phyloP scores from a whole-genome alignment of 2,888 invertebrate genomes.

The Microctonus aethiopoides region DNA sequence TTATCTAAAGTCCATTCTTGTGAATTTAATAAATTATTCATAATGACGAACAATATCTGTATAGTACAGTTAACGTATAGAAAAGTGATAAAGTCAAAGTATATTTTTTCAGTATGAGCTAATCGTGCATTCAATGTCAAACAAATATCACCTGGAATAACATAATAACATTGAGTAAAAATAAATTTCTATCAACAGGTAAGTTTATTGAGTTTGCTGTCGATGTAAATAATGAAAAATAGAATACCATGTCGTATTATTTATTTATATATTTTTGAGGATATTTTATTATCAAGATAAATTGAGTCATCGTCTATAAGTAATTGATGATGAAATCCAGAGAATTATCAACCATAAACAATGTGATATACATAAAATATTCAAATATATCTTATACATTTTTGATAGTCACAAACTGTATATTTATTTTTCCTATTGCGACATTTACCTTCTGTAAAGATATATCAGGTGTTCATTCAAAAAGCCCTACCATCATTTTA shows the following conservation, averaged over 20 bases:
- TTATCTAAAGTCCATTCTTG: not conserved
- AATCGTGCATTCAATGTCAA: slow-evolving; percentile 10
- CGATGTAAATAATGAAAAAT: not conserved
- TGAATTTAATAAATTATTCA: not conserved
- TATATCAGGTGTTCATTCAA: not conserved
- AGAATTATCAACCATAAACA: not conserved
- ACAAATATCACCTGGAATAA: slow-evolving; percentile 29
- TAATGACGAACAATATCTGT: not conserved
- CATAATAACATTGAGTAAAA: not conserved
- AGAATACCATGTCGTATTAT: not conserved
- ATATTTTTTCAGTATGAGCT: slow-evolving; percentile 15
- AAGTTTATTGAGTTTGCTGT: not conserved
- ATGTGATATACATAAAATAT: too few species aligned
- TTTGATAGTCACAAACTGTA: not conserved
- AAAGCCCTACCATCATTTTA: not conserved
- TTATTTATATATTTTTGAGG: not conserved
- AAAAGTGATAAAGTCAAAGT: not conserved
- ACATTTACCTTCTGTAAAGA: not conserved
- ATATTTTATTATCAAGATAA: not conserved
- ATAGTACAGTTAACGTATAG: too few species aligned
- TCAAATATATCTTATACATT: not conserved
- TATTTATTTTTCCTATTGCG: not conserved
- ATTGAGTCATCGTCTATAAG: slow-evolving; percentile 10
- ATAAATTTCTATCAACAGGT: not conserved
- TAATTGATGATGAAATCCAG: not conserved